A percentile compares a stretch with the other conserved stretches of the same genome.
These are phyloP conservation scores for Melanotaenia boesemani DNA, from an alignment of 2,797 vertebrate species.

Conservation along the genomic window DNA sequence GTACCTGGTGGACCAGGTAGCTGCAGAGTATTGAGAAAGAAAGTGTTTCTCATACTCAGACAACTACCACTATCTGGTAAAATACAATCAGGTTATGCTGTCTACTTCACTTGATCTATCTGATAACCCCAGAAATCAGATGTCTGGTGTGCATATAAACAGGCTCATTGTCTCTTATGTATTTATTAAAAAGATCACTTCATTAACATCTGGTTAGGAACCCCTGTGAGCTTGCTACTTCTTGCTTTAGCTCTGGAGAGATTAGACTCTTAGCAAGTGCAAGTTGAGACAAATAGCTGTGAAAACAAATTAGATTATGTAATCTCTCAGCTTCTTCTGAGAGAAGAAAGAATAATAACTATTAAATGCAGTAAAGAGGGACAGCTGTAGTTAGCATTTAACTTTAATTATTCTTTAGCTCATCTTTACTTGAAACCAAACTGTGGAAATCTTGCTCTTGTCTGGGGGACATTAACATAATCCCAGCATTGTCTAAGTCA, in stretches of 20 bases:
- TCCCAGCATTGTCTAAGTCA: conserved; percentile 73
- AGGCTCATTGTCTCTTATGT: too few relatives aligned
- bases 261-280: not conserved
- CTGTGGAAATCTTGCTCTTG: conserved; percentile 65
- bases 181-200: not conserved
- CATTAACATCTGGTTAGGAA: not conserved
- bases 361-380: conserved; percentile 1
- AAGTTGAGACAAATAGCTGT: not conserved
- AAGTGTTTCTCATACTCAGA: too few relatives aligned
- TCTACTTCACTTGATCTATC: too few relatives aligned
- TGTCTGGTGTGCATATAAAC: too few relatives aligned
- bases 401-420: conserved; percentile 28
- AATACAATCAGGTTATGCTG: too few relatives aligned
- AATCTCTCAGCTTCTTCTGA: conserved; percentile 12
- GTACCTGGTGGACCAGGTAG: too few relatives aligned
- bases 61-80: too few relatives aligned
- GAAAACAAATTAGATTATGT: conserved; percentile 4
- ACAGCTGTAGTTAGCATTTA: conserved; percentile 18
- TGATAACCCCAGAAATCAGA: too few relatives aligned
- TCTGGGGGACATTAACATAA: conserved; percentile 79
- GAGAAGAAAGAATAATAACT: not conserved
- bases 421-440: conserved; percentile 61
- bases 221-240: too few relatives aligned
- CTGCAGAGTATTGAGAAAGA: too few relatives aligned
- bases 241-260: not conserved